Evolutionary conservation across 2,113 vertebrate species (phyloP).

Genomic region (Machaerirhynchus nigripectus): DNA sequence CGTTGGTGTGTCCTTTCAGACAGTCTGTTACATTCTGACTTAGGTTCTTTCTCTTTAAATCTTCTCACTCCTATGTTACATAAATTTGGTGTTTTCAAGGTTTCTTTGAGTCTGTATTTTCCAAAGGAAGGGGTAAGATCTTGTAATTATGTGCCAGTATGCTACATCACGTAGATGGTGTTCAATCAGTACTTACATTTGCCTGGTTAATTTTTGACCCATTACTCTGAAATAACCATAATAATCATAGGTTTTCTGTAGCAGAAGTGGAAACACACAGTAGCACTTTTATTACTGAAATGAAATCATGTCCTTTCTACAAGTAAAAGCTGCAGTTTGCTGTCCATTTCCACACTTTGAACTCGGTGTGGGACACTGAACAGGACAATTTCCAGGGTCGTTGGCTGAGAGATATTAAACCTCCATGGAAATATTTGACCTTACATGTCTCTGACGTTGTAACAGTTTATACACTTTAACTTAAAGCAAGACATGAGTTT

Average conservation of each 20-base stretch:
- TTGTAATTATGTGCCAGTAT: background rate
- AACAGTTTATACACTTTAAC: background rate
- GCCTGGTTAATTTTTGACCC: background rate
- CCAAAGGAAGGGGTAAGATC: background rate
- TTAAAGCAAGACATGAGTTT: background rate
- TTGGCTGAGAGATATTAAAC: background rate
- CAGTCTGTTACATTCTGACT: background rate
- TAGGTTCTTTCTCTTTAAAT: background rate
- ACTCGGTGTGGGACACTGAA: background rate
- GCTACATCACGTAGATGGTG: background rate
- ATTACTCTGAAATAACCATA: background rate
- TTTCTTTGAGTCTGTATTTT: background rate
- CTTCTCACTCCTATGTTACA: background rate
- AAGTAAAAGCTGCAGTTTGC: background rate
- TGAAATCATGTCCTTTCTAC: background rate
- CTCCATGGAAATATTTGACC: background rate
- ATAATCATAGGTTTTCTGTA: background rate
- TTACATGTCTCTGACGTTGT: background rate
- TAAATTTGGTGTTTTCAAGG: background rate
- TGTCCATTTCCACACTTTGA: background rate
- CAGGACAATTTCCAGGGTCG: background rate
- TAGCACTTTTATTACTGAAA: background rate
- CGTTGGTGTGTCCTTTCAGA: background rate
- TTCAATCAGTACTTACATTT: background rate
- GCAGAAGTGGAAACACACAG: background rate